These are phyloP conservation scores for Baccha elongata DNA, from an alignment of 2,888 invertebrate genomes.

Conservation along the genomic window DNA sequence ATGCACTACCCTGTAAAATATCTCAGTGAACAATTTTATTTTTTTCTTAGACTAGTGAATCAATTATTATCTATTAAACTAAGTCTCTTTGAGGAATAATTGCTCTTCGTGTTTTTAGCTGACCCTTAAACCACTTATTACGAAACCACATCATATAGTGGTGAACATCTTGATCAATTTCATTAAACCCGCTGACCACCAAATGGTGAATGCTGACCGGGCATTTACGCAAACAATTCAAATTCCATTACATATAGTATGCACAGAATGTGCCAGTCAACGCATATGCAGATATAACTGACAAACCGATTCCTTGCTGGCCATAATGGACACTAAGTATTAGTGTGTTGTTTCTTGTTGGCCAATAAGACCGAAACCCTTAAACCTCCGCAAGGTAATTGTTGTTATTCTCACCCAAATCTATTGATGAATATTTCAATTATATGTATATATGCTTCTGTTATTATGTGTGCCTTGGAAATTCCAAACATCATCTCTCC, in stretches of 20 bases:
- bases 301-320: constrained; percentile 11
- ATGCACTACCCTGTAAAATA: too few relatives aligned
- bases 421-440: constrained; percentile 8
- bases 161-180: constrained; percentile 51
- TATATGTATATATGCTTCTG: constrained; percentile 11
- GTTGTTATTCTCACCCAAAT: constrained; percentile 5
- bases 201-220: constrained; percentile 26
- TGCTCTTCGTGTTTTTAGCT: background rate
- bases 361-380: background rate
- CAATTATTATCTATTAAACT: too few relatives aligned
- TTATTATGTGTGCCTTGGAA: background rate
- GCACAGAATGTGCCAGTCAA: background rate
- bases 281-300: background rate
- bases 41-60: too few relatives aligned
- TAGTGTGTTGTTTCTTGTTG: constrained; percentile 10
- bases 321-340: constrained; percentile 15
- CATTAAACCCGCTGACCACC: constrained; percentile 39
- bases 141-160: constrained; percentile 19
- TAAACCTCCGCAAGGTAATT: constrained; percentile 4
- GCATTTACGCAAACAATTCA: constrained; percentile 57
- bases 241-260: constrained; percentile 48
- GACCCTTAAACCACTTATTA: constrained; percentile 2
- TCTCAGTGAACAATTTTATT: too few relatives aligned
- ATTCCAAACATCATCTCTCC: background rate
- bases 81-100: too few relatives aligned